A percentile compares a stretch with the other conserved stretches of the same genome.
These are phyloP conservation scores for Talpa occidentalis DNA, from an alignment of 2,113 vertebrate genomes.

Conservation along the genomic window DNA sequence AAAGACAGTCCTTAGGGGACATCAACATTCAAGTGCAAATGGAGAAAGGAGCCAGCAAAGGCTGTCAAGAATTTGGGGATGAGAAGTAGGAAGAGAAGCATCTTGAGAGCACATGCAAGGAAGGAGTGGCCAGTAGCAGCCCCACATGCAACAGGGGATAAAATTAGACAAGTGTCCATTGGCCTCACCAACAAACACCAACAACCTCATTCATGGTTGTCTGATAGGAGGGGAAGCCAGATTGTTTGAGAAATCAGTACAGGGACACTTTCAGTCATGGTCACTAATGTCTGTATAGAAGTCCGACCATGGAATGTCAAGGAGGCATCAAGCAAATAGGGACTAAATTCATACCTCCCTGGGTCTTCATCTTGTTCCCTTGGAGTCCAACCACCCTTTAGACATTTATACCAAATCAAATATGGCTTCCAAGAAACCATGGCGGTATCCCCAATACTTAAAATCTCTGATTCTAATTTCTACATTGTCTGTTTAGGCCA, in stretches of 20 bases:
- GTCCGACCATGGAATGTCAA: background rate
- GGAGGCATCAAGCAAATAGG: background rate
- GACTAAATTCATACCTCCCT: background rate
- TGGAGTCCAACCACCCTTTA: background rate
- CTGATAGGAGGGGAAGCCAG: background rate
- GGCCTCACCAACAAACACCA: background rate
- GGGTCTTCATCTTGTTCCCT: background rate
- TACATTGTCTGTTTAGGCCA: background rate
- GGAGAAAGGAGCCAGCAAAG: background rate
- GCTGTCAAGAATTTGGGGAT: background rate
- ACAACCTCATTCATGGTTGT: background rate
- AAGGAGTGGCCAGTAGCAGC: background rate
- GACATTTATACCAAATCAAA: slow-evolving; percentile 15
- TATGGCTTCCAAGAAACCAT: background rate
- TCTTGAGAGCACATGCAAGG: background rate
- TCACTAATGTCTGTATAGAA: background rate
- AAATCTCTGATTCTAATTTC: background rate
- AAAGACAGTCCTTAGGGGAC: background rate
- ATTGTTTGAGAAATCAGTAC: background rate
- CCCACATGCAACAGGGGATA: background rate
- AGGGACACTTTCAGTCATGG: background rate
- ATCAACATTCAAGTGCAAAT: background rate
- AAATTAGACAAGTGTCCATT: background rate
- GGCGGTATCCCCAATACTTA: fast-evolving
- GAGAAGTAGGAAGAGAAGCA: background rate